Conservation (phyloP, 2,888 invertebrate genomes). For the Pseudococcus longispinus region DNA sequence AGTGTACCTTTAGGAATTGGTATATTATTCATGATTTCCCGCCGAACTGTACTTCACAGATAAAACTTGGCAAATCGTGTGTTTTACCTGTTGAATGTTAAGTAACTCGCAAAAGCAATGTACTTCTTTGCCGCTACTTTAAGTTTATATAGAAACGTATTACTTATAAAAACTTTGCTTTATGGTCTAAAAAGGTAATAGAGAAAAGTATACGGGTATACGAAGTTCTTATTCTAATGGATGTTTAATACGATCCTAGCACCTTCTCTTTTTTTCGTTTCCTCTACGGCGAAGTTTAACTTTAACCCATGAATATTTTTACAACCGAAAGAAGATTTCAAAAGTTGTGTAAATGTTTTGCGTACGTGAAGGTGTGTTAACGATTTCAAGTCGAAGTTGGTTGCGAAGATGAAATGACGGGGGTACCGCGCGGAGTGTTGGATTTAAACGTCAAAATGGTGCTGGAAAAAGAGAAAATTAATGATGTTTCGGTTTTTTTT, state of each 20-base stretch:
- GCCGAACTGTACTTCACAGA: not conserved
- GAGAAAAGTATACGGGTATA: not conserved
- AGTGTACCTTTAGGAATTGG: conserved; percentile 14
- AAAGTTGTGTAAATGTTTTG: not conserved
- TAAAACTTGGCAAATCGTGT: conserved; percentile 19
- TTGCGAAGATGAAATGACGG: not conserved
- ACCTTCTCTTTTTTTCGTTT: not conserved
- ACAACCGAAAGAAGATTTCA: not conserved
- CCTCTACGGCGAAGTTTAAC: not conserved
- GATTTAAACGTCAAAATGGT: not conserved
- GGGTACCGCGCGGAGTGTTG: not conserved
- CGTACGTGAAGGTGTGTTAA: not conserved
- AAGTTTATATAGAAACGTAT: not conserved
- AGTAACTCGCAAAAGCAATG: conserved; percentile 31
- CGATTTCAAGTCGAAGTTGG: not conserved
- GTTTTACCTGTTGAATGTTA: conserved; percentile 33
- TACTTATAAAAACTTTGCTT: not conserved
- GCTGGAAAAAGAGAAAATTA: not conserved
- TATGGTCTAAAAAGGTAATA: not conserved
- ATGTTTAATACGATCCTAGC: not conserved
- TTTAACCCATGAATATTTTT: not conserved
- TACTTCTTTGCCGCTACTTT: not conserved
- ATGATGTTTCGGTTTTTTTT: conserved; percentile 24
- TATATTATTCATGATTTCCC: conserved; percentile 20
- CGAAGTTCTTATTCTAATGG: not conserved